Base-by-base conservation (phyloP, 2,797 vertebrate genomes). In the Cossypha dichroa region DNA sequence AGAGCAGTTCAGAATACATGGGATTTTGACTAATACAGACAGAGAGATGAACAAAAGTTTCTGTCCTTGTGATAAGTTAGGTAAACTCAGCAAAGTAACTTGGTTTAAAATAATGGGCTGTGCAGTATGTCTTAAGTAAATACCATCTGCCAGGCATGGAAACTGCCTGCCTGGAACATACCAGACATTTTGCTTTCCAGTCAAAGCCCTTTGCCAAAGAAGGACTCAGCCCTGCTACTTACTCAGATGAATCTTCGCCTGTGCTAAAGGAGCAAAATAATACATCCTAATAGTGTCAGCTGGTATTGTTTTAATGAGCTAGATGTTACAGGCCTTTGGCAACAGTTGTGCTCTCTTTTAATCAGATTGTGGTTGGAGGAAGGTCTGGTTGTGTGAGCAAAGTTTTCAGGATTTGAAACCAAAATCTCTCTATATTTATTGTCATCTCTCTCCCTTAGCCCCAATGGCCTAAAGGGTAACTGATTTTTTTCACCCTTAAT, bases 181-280 rank as follows among this genome's bases (percentile, higher is more conserved):
- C 58, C 83, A 88, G 66, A 58, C 7, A 0, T 68, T 94, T 93
- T 60, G 11, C 75, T 89, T 94, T 93, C 75, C 74, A 68, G 54
- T 96, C 75, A 22, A 77, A 83, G 46, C 59, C 75, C 78, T 85
- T 89, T 89, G 92, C 89, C 91, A 96, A 96, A 93, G 92, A 93
- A 92, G 87, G 95, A 81, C 72, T 96, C 81, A 64, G 64, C 46
- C 33, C 36, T 94, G 70, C 64, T 80, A 38, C 56, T 77, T 85
- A 38, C 40, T 91, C 38, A 31, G 58, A 90, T 91, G 68, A 93
- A 95, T 93, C 64, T 80, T 89, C 34, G 19, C 49, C 34, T 77
- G 28, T 75, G 25, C 58, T 85, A 77, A 74, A 92, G 54, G 22
- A 80, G 72, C 51, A 88, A 88, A 96, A 83, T 58, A 93, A 88